Percentiles rank a stretch among this genome's conserved stretches.
These are phyloP conservation scores for Pammene fasciana DNA, from an alignment of 2,888 invertebrate species.

Conservation along the genomic window DNA sequence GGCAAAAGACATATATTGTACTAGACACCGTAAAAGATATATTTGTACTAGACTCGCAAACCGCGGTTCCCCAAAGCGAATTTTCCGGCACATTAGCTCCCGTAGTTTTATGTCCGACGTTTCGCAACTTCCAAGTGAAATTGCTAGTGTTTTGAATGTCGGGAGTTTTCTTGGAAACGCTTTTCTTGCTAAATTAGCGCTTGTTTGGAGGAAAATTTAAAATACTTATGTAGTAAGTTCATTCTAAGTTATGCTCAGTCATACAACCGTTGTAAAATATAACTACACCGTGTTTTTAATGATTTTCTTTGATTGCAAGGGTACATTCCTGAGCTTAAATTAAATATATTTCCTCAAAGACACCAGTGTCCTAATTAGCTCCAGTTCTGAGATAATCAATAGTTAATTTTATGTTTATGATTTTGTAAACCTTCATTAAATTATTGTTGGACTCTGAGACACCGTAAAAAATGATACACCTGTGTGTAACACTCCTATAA, in stretches of 20 bases:
- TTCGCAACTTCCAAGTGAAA: slow-evolving; percentile 46
- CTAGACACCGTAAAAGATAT: slow-evolving; percentile 13
- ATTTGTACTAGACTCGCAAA: slow-evolving; percentile 15
- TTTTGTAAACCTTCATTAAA: no score
- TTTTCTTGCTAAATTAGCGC: not conserved
- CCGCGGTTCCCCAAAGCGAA: slow-evolving; percentile 44
- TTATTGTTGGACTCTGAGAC: no score
- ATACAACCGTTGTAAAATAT: no score
- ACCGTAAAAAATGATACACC: no score
- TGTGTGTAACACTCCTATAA: no score
- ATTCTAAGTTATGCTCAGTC: not conserved
- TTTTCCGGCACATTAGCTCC: slow-evolving; percentile 53
- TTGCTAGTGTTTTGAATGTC: slow-evolving; percentile 24
- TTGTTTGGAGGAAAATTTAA: not conserved
- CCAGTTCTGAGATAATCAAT: no score
- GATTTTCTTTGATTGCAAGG: no score
- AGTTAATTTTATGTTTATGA: no score
- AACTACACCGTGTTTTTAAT: no score
- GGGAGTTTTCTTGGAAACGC: not conserved
- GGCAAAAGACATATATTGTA: slow-evolving; percentile 1
- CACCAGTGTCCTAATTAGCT: no score
- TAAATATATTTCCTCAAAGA: no score
- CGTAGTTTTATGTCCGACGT: slow-evolving; percentile 50
- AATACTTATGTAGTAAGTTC: not conserved
- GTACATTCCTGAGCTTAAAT: no score